A percentile compares a stretch with the other conserved stretches of the same genome.
phyloP scores from a whole-genome alignment of 2,113 vertebrate species.

The Odontophorus gujanensis region DNA sequence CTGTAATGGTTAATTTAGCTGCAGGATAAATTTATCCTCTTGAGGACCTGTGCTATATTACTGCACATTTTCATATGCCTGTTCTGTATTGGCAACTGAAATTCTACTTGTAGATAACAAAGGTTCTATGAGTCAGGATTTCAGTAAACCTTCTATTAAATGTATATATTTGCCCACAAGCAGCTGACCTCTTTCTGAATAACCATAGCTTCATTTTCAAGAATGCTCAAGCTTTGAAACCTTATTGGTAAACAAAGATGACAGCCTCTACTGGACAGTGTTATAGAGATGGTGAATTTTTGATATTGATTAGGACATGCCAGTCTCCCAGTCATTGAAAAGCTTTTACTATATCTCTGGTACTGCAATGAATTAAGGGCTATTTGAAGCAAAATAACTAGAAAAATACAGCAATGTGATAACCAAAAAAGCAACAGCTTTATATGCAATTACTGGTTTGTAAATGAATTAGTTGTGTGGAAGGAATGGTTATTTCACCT shows the following conservation, averaged over 20 bases:
- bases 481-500: background rate
- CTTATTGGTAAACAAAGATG: background rate
- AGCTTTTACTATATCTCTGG: background rate
- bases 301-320: background rate
- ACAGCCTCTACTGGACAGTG: accelerated
- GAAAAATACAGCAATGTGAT: background rate
- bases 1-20: background rate
- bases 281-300: background rate
- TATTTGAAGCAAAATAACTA: background rate
- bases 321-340: background rate
- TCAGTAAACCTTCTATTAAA: background rate
- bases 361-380: background rate
- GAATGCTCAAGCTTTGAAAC: background rate
- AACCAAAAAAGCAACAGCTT: background rate
- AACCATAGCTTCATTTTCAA: background rate
- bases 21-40: background rate
- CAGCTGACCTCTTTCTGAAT: background rate
- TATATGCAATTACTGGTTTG: background rate
- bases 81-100: background rate
- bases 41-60: background rate
- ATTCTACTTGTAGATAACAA: background rate
- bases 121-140: background rate
- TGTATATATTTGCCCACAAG: background rate
- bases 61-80: background rate
- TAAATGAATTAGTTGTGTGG: background rate